Evolutionary conservation across 2,888 invertebrate genomes (phyloP).

Genomic region (Pterobdella sp.): DNA sequence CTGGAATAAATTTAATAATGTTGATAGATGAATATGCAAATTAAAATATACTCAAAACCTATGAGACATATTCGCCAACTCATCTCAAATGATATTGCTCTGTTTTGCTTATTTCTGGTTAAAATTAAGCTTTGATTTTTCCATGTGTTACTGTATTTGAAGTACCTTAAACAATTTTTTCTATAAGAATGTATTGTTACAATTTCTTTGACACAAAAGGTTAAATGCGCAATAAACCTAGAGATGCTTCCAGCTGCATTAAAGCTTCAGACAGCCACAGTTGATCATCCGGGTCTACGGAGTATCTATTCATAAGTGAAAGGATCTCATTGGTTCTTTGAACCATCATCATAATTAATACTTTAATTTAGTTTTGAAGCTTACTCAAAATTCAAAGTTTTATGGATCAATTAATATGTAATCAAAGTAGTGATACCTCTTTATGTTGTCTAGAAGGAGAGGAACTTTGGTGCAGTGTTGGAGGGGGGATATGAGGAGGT

Average conservation of each 20-base stretch:
- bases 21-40: no score
- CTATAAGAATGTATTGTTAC: no score
- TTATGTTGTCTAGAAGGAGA: constrained; percentile 57
- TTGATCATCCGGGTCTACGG: constrained; percentile 54
- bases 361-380: background rate
- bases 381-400: no score
- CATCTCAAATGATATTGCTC: no score
- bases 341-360: background rate
- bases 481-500: constrained; percentile 59
- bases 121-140: no score
- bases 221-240: constrained; percentile 51
- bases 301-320: constrained; percentile 44
- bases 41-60: no score
- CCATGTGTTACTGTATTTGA: no score
- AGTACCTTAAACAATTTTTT: no score
- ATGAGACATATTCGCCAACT: no score
- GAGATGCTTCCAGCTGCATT: constrained; percentile 57
- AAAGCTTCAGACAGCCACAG: constrained; percentile 55
- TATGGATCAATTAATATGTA: no score
- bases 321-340: background rate
- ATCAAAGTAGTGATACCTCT: constrained; percentile 49
- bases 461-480: constrained; percentile 61
- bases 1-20: no score
- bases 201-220: background rate
- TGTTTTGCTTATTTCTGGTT: no score